Percentiles rank a stretch among this genome's conserved stretches.
Evolutionary conservation across 1,140 invertebrate species (phyloP).

Genomic region (Scaptomyza hsui): DNA sequence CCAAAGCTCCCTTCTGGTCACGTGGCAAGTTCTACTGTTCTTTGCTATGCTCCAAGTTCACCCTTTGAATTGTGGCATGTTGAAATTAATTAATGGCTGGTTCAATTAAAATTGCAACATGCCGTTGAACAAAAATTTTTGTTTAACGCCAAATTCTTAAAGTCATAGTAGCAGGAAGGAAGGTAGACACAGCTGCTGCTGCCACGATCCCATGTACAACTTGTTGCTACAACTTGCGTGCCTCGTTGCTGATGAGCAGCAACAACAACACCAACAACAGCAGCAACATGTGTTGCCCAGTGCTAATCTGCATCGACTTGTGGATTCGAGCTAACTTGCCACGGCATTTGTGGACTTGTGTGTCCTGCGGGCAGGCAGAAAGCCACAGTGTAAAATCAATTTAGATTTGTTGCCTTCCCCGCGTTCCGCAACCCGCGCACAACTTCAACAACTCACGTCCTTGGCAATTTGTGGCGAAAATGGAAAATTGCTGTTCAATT

Average conservation of each 20-base stretch:
- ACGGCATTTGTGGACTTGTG: conserved; percentile 41
- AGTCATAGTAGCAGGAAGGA: not conserved
- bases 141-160: conserved; percentile 33
- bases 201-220: conserved; percentile 60
- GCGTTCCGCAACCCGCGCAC: not conserved
- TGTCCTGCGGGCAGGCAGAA: conserved; percentile 64
- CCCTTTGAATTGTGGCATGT: conserved; percentile 39
- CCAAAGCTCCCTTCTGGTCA: conserved; percentile 23
- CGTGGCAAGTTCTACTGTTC: conserved; percentile 10
- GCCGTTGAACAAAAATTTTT: conserved; percentile 65
- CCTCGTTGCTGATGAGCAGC: conserved; percentile 71
- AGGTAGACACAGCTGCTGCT: not conserved
- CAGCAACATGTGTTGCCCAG: conserved; percentile 68
- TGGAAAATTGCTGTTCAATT: conserved; percentile 82
- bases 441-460: conserved; percentile 56
- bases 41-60: not conserved
- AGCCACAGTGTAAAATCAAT: conserved; percentile 69
- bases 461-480: conserved; percentile 76
- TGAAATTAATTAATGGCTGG: conserved; percentile 77
- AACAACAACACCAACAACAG: conserved; percentile 34
- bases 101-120: conserved; percentile 82
- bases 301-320: conserved; percentile 63
- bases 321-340: conserved; percentile 18
- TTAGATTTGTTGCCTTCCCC: conserved; percentile 42
- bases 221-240: conserved; percentile 77